Evolutionary conservation across 92 coral and sea anemone species (phyloP).

Genomic region (Actinernus sp.): DNA sequence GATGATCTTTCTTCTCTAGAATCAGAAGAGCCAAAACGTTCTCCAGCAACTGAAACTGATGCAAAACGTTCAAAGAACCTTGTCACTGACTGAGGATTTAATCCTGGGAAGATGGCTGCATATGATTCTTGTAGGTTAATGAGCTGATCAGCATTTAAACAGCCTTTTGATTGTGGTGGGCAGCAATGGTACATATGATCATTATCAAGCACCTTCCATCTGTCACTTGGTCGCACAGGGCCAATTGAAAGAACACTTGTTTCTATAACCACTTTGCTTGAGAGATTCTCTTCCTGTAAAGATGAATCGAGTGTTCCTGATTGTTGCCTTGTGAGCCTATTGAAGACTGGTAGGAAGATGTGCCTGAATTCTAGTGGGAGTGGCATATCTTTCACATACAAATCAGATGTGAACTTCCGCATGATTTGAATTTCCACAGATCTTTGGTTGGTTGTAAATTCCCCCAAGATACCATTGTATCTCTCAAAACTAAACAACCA

Average conservation of each 20-base stretch:
- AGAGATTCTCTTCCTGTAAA: background rate
- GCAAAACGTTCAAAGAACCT: background rate
- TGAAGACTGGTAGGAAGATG: background rate
- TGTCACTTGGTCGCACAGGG: background rate
- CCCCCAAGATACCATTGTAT: slow-evolving; percentile 73
- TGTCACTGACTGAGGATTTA: background rate
- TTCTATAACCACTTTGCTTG: background rate
- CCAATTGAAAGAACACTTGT: background rate
- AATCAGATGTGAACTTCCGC: slow-evolving; percentile 1
- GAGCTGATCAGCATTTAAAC: background rate
- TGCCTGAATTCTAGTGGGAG: background rate
- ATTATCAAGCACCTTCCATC: background rate
- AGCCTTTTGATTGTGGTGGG: background rate
- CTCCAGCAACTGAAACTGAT: background rate
- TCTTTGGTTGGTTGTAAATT: slow-evolving; percentile 2
- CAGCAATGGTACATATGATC: background rate
- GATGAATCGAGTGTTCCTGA: background rate
- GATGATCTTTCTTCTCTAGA: slow-evolving; percentile 5
- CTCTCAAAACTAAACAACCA: slow-evolving; percentile 75
- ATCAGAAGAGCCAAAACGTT: background rate
- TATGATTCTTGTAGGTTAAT: background rate
- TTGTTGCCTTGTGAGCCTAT: background rate
- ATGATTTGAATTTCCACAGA: background rate
- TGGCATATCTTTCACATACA: background rate
- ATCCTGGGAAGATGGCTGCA: background rate